A percentile compares a stretch with the other conserved stretches of the same genome.
phyloP scores from a whole-genome alignment of 1,140 invertebrate species.

The Physella acuta region DNA sequence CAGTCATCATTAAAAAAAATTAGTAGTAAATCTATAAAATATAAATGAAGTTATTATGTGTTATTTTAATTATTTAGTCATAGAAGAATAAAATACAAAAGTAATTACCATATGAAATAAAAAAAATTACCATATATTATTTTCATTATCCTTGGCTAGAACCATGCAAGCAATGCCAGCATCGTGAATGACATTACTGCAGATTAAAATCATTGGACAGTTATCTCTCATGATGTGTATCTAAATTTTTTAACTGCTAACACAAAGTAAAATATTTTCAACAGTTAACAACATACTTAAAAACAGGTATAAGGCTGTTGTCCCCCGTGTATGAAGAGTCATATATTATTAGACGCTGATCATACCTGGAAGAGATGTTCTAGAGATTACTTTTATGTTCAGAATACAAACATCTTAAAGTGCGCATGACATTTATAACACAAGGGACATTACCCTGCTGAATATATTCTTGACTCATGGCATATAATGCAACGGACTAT shows the following conservation, averaged over 20 bases:
- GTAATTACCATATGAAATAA: too few species aligned
- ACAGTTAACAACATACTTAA: conserved; percentile 39
- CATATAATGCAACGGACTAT: conserved; percentile 56
- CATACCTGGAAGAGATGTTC: conserved; percentile 43
- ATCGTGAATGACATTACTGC: conserved; percentile 46
- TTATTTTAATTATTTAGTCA: too few species aligned
- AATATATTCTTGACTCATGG: conserved; percentile 56
- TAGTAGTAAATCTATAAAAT: too few species aligned
- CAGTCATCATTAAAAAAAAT: too few species aligned
- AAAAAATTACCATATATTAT: conserved; percentile 53
- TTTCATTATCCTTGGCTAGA: conserved; percentile 56
- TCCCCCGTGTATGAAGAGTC: conserved; percentile 56
- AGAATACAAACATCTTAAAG: background rate
- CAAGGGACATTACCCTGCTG: conserved; percentile 46
- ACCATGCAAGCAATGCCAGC: conserved; percentile 58
- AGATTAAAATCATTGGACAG: conserved; percentile 13
- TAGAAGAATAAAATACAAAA: too few species aligned
- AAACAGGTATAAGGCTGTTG: conserved; percentile 45
- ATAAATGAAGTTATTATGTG: too few species aligned
- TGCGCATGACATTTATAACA: background rate
- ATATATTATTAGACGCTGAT: conserved; percentile 57
- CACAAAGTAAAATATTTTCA: background rate
- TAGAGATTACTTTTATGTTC: background rate
- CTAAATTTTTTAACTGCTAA: too few species aligned
- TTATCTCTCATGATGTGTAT: too few species aligned